Evolutionary conservation across 2,113 vertebrate species (phyloP).

Genomic region (Sorex fumeus): DNA sequence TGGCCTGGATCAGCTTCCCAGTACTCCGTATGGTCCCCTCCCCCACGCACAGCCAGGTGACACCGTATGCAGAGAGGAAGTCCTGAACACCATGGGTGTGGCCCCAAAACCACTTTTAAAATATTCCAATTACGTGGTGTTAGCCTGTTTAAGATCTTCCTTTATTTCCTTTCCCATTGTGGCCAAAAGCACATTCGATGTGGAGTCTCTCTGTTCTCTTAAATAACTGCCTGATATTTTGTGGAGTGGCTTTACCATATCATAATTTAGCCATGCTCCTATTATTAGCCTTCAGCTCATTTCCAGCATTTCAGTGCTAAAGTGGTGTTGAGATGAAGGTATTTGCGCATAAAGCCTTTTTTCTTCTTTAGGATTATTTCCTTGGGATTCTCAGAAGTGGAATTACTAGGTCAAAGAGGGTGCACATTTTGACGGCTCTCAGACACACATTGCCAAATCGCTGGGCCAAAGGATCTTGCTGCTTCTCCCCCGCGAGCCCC

Average conservation of each 20-base stretch:
- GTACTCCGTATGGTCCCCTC: too few species aligned
- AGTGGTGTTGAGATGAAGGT: constrained; percentile 71
- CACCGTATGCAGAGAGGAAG: too few species aligned
- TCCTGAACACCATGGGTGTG: too few species aligned
- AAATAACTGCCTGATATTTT: constrained; percentile 54
- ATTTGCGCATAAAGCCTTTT: constrained; percentile 63
- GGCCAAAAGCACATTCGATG: background rate
- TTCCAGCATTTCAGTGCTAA: constrained; percentile 57
- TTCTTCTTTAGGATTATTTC: constrained; percentile 79
- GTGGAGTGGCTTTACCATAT: constrained; percentile 46
- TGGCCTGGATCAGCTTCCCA: too few species aligned
- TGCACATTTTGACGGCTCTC: constrained; percentile 70
- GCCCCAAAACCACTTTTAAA: background rate
- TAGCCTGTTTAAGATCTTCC: background rate
- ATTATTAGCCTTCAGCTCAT: constrained; percentile 59
- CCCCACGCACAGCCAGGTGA: too few species aligned
- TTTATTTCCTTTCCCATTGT: background rate
- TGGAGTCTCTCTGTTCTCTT: background rate
- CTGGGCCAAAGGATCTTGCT: constrained; percentile 66
- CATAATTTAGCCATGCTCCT: constrained; percentile 48
- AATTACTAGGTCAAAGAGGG: constrained; percentile 82
- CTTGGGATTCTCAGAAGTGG: constrained; percentile 78
- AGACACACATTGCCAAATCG: constrained; percentile 78
- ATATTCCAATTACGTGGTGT: background rate
- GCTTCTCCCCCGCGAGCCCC: background rate